Evolutionary conservation across 1,140 invertebrate genomes (phyloP), one percentile per base, ranked within the genome.

Genomic region (Scaptomyza pallida): DNA sequence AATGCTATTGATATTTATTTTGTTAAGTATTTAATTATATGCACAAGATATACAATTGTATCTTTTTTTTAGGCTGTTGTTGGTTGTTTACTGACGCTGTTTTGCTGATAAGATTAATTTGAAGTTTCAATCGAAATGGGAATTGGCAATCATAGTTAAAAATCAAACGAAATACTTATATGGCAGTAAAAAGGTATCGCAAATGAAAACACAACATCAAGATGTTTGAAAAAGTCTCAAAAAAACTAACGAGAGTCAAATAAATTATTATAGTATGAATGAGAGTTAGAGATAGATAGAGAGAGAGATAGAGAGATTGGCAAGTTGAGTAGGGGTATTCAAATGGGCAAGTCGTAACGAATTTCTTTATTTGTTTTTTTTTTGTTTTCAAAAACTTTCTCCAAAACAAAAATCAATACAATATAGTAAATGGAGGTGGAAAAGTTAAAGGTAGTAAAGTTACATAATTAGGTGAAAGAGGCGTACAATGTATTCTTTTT

Each of bases 121-220:
- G 8, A 30, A 68, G 72, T 64, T 83, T 61, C 37, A 80, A 57
- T 77, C 68, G 47, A 62, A 33, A 21, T 71, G 21, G 35, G 23
- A 47, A 68, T 68, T 76, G 60, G 80, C 57, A 80, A 70, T 61
- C 9, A 48, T 55, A 55, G 50, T 82, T 41, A 72, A 71, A 82
- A 86, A 76, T 76, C 37, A 78, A 89, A 89, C 70, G 67, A 77
- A 86, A 55, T 69, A 72, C 78, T 59, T 68, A 72, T 54, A 72
- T 44, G 69, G 45, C 33, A 54, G 43, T 50, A 44, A 56, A 70
- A 51, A 70, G 60, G 61, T 73, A 75, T 88, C 72, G 78, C 78
- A 88, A 88, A 78, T 88, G 56, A 89, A 75, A 89, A 89, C 86
- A 89, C 86, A 89, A 89, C 86, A 89, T 89, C 86, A 74, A 89